phyloP scores from a whole-genome alignment of 23 tunicate species.

The Ciona savignyi region DNA sequence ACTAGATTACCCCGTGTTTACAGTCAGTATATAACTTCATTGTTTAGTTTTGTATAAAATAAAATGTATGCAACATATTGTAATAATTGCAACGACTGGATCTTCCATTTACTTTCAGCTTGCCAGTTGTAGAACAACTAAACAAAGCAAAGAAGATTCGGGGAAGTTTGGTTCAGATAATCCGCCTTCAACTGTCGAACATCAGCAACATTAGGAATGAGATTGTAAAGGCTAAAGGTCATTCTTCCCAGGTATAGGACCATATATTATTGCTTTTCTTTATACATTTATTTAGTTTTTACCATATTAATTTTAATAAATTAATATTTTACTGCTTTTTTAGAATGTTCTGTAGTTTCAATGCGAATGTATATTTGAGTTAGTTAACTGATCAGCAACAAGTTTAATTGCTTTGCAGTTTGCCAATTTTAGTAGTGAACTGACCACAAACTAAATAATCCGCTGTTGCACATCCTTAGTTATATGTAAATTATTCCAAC shows the following conservation, averaged over 20 bases:
- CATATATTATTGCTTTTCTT: background rate
- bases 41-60: too few relatives aligned
- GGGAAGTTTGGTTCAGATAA: conserved; percentile 20
- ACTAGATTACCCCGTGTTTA: too few relatives aligned
- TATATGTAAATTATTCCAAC: background rate
- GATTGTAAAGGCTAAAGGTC: conserved; percentile 43
- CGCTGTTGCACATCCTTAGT: too few relatives aligned
- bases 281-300: too few relatives aligned
- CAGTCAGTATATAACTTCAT: too few relatives aligned
- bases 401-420: background rate
- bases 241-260: conserved; percentile 40
- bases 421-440: background rate
- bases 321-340: background rate
- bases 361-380: too few relatives aligned
- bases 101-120: background rate
- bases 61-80: too few relatives aligned
- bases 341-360: too few relatives aligned
- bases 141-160: conserved; percentile 40
- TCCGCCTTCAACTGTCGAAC: conserved; percentile 45
- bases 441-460: too few relatives aligned
- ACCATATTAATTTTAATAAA: background rate
- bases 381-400: too few relatives aligned
- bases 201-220: conserved; percentile 22
- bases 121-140: conserved; percentile 8
- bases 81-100: too few relatives aligned